Percentiles rank a stretch among this genome's conserved stretches.
These are phyloP conservation scores for Rhopilema esculentum DNA, from an alignment of 30 jellyfish, hydroid and myxozoan species.

Conservation along the genomic window DNA sequence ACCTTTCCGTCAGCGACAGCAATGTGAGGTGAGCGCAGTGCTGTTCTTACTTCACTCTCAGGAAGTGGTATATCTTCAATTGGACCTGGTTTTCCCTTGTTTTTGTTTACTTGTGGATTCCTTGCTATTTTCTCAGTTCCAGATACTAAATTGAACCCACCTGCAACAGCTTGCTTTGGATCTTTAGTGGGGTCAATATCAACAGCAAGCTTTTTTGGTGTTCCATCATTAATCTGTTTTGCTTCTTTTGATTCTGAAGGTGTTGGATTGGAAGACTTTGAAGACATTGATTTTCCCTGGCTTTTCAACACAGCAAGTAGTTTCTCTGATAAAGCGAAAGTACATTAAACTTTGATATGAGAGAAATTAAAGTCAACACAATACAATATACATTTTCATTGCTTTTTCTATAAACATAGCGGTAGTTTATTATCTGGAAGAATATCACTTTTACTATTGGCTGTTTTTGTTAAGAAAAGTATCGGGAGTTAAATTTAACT, in stretches of 20 bases:
- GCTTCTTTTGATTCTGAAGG: neutral
- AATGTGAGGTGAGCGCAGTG: slow-evolving; percentile 63
- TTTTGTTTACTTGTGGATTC: neutral
- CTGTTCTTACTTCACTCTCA: slow-evolving; percentile 33
- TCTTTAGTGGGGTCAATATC: slow-evolving; percentile 2
- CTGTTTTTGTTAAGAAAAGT: no score
- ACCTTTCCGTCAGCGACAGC: slow-evolving; percentile 62
- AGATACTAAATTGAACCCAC: neutral
- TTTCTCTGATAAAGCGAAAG: neutral
- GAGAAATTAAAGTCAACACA: no score
- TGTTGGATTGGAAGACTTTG: neutral
- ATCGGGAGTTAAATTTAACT: no score
- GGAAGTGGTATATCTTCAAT: slow-evolving; percentile 37
- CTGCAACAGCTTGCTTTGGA: neutral
- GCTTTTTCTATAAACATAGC: no score
- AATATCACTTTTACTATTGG: no score
- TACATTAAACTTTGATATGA: no score
- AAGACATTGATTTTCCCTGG: slow-evolving; percentile 7
- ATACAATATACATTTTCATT: no score
- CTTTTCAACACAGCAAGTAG: slow-evolving; percentile 38
- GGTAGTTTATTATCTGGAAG: no score
- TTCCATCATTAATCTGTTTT: neutral
- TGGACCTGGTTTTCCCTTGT: neutral
- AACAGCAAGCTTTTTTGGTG: neutral
- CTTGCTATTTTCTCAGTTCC: neutral